Evolutionary conservation across 2,888 invertebrate species (phyloP).

Genomic region (Cephus sareptanus): DNA sequence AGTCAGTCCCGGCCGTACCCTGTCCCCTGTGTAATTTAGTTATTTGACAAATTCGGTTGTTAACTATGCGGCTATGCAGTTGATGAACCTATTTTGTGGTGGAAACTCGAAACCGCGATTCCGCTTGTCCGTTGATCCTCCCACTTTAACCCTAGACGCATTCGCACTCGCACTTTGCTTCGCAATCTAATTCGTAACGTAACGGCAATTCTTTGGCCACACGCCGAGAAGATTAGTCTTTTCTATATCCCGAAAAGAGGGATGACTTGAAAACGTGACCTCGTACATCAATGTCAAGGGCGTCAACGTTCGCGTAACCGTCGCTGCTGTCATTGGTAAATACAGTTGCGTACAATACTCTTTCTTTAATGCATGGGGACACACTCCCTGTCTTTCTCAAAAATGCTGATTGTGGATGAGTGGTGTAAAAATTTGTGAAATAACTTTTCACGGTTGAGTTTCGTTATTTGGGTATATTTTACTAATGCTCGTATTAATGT

Average conservation of each 20-base stretch:
- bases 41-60: constrained; percentile 53
- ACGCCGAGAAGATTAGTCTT: neutral
- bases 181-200: neutral
- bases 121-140: neutral
- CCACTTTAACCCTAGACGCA: neutral
- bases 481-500: neutral
- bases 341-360: neutral
- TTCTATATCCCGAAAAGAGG: neutral
- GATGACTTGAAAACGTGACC: neutral
- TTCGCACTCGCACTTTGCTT: neutral
- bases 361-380: neutral
- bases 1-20: neutral
- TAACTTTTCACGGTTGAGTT: neutral
- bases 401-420: neutral
- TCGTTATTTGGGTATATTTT: neutral
- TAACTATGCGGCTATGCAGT: constrained; percentile 38
- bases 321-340: neutral
- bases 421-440: neutral
- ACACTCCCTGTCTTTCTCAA: neutral
- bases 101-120: constrained; percentile 33
- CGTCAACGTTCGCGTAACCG: neutral
- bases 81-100: constrained; percentile 41
- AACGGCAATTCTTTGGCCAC: neutral
- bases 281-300: neutral
- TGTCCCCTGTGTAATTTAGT: constrained; percentile 42